Percentiles rank a stretch among this genome's conserved stretches.
phyloP scores from a whole-genome alignment of 30 jellyfish, hydroid and myxozoan genomes.

The Cassiopea xamachana region DNA sequence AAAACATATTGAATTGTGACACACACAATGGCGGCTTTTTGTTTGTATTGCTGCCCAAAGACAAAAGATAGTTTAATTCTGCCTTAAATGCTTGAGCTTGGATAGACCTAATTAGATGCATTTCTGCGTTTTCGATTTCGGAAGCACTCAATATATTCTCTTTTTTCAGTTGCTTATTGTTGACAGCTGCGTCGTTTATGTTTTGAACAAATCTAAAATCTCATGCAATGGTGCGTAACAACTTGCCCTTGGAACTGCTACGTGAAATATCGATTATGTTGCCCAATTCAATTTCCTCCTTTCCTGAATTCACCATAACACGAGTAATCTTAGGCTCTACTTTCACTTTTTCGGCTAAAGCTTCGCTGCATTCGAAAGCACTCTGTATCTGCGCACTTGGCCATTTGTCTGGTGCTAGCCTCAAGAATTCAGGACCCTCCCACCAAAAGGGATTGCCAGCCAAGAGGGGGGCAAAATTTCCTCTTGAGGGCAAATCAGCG shows the following conservation, averaged over 20 bases:
- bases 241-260: slow-evolving; percentile 26
- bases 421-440: slow-evolving; percentile 73
- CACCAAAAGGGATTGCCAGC: slow-evolving; percentile 16
- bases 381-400: slow-evolving; percentile 14
- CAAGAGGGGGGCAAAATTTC: slow-evolving; percentile 9
- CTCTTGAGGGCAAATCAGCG: slow-evolving; percentile 69
- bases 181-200: slow-evolving; percentile 39
- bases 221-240: slow-evolving; percentile 42
- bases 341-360: slow-evolving; percentile 44
- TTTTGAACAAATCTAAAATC: slow-evolving; percentile 39
- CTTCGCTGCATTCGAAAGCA: slow-evolving; percentile 20
- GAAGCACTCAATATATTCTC: slow-evolving; percentile 48
- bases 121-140: slow-evolving; percentile 53
- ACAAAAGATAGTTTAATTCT: slow-evolving; percentile 30
- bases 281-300: not conserved
- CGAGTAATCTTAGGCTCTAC: slow-evolving; percentile 33
- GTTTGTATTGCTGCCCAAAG: slow-evolving; percentile 1
- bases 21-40: slow-evolving; percentile 51
- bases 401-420: slow-evolving; percentile 23
- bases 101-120: slow-evolving; percentile 29
- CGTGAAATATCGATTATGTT: not conserved
- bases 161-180: slow-evolving; percentile 22
- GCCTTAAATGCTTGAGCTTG: slow-evolving; percentile 24
- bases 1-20: slow-evolving; percentile 46
- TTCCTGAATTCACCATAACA: slow-evolving; percentile 27